Evolutionary conservation across 2,113 vertebrate genomes (phyloP), one percentile per base, ranked within the genome.

Genomic region (Sinocyclocheilus anophthalmus): DNA sequence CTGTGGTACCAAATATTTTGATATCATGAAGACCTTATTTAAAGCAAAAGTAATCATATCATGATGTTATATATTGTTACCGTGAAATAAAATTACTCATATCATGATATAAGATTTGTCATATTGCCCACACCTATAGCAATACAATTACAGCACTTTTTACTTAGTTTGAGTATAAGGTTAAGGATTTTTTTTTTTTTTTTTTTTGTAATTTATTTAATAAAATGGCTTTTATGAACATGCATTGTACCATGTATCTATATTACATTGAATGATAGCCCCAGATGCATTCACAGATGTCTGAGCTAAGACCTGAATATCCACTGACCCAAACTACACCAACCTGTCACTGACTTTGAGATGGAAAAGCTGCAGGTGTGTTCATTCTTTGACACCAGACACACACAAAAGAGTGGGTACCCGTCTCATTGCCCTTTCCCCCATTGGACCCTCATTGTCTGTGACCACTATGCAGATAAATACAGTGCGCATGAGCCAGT

Each of bases 331-430:
- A 3, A 18, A 57, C 76, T 61, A 79, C 11, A 59, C 33, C 14
- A 50, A 11, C 42, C 72, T 79, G 87, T 85, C 81, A 83, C 80
- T 87, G 30, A 88, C 57, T 61, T 26, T 55, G 48, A 65, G 57
- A 67, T 65, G 86, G 90, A 92, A 89, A 91, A 87, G 90, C 87
- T 92, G 91, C 92, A 93, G 92, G 91, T 94, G 81, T 84, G 77
- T 63, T 84, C 72, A 53, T 63, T 22, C 4, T 75, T 14, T 24
- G 42, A 75, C 72, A 24, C n/a, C 72, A 75, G 72, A 45, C 81
- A 72, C 67, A n/a, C 65, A 48, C 42, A 70, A 26, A 65, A 42
- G 13, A 79, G 3, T 48, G 59, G 59, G 59, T 26, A 42, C 48
- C 81, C 20, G 3, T 63, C n/a, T 84, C 67, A 0, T 22, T 75